Percentiles rank a stretch among this genome's conserved stretches.
phyloP scores from a whole-genome alignment of 1,140 invertebrate genomes.

The Panonychus citri region DNA sequence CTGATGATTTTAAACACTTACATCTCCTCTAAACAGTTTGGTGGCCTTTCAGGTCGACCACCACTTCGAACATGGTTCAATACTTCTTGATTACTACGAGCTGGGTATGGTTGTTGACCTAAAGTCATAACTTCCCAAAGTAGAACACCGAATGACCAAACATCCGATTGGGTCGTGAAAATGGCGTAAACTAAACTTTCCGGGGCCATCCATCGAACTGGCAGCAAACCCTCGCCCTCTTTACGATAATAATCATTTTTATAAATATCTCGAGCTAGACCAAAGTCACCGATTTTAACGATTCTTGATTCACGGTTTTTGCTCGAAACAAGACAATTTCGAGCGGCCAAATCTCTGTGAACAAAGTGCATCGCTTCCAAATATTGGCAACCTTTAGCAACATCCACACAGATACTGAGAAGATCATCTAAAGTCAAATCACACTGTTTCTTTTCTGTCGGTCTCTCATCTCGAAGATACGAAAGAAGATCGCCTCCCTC shows the following conservation, averaged over 20 bases:
- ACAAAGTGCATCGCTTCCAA: constrained; percentile 86
- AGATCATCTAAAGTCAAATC: constrained; percentile 51
- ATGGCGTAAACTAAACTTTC: constrained; percentile 50
- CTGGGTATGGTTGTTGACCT: constrained; percentile 16
- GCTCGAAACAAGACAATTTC: constrained; percentile 71
- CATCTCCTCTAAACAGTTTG: not conserved
- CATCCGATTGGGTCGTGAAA: constrained; percentile 54
- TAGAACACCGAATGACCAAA: constrained; percentile 64
- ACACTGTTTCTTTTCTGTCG: not conserved
- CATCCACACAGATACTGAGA: constrained; percentile 74
- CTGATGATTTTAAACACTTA: not conserved
- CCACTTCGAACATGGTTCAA: constrained; percentile 9
- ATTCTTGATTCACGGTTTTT: constrained; percentile 32
- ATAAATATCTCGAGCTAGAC: constrained; percentile 47
- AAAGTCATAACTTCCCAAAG: constrained; percentile 37
- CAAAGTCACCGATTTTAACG: constrained; percentile 96
- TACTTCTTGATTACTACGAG: constrained; percentile 17
- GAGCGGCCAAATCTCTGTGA: constrained; percentile 71
- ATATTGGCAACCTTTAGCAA: constrained; percentile 71
- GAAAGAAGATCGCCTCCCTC: constrained; percentile 78
- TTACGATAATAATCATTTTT: constrained; percentile 31
- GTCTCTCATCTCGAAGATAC: constrained; percentile 37
- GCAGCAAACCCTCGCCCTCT: constrained; percentile 37
- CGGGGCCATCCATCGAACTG: constrained; percentile 79
- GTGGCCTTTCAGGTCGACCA: not conserved